Conservation (phyloP, 1,140 invertebrate genomes). For the Bombus confusus region DNA sequence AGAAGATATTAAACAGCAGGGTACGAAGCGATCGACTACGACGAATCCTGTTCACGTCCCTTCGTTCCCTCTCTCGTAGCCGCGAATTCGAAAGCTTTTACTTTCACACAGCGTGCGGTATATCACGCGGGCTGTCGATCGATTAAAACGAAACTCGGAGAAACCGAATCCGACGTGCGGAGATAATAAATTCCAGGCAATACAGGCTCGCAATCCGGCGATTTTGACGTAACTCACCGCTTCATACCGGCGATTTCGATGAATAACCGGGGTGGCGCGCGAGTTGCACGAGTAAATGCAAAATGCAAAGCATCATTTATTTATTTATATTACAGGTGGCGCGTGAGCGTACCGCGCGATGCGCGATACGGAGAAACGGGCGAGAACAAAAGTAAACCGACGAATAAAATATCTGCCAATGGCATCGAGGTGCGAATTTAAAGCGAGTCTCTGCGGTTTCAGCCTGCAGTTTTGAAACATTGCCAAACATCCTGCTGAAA, state of each 20-base stretch:
- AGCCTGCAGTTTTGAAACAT: conserved; percentile 27
- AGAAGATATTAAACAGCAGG: neutral
- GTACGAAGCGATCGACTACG: neutral
- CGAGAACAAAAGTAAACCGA: neutral
- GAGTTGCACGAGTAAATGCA: neutral
- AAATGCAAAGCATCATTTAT: neutral
- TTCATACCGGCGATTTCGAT: neutral
- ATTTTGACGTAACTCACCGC: neutral
- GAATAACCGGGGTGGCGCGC: neutral
- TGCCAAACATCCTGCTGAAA: conserved; percentile 39
- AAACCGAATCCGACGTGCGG: neutral
- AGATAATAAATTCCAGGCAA: conserved; percentile 26
- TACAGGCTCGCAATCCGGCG: neutral
- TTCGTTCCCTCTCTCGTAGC: neutral
- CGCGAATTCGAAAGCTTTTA: conserved; percentile 20
- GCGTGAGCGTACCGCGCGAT: no score
- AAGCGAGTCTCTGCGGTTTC: neutral
- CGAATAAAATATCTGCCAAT: conserved; percentile 23
- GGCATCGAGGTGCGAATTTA: neutral
- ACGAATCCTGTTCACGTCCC: neutral
- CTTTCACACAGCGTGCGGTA: neutral
- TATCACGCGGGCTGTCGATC: neutral
- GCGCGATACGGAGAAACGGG: no score
- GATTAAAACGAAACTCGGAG: conserved; percentile 22
- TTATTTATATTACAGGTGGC: neutral